Evolutionary conservation across 1,140 invertebrate species (phyloP).

Genomic region (Drosophila ananassae): DNA sequence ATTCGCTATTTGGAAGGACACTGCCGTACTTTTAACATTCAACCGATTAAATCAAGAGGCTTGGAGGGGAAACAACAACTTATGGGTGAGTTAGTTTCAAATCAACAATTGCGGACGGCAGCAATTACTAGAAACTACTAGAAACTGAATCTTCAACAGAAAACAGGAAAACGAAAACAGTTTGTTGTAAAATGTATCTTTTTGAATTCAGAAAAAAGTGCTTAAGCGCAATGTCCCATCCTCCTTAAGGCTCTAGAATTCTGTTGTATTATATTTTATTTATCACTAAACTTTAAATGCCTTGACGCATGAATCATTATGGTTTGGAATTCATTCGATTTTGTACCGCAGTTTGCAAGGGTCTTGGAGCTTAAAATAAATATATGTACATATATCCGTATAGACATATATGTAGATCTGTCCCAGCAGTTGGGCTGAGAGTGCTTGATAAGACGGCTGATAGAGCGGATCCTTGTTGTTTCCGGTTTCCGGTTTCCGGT

Average conservation of each 20-base stretch:
- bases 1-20: conserved; percentile 11
- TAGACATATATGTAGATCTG: neutral
- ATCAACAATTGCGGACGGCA: conserved; percentile 73
- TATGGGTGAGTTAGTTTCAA: neutral
- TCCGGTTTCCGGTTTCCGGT: neutral
- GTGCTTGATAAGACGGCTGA: conserved; percentile 28
- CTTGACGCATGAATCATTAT: conserved; percentile 14
- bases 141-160: conserved; percentile 20
- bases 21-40: conserved; percentile 15
- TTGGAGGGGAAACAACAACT: conserved; percentile 4
- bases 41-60: conserved; percentile 5
- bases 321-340: conserved; percentile 46
- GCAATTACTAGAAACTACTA: conserved; percentile 53
- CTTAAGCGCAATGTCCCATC: neutral
- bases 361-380: conserved; percentile 43
- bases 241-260: neutral
- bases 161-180: conserved; percentile 15
- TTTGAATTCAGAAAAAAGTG: neutral
- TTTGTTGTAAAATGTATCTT: neutral
- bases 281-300: conserved; percentile 39
- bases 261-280: neutral
- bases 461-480: conserved; percentile 11
- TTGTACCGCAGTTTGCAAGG: conserved; percentile 75
- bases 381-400: neutral
- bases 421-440: conserved; percentile 18